A percentile compares a stretch with the other conserved stretches of the same genome.
These are phyloP conservation scores for Colistium nudipinnis DNA, from an alignment of 2,113 vertebrate genomes.

Conservation along the genomic window DNA sequence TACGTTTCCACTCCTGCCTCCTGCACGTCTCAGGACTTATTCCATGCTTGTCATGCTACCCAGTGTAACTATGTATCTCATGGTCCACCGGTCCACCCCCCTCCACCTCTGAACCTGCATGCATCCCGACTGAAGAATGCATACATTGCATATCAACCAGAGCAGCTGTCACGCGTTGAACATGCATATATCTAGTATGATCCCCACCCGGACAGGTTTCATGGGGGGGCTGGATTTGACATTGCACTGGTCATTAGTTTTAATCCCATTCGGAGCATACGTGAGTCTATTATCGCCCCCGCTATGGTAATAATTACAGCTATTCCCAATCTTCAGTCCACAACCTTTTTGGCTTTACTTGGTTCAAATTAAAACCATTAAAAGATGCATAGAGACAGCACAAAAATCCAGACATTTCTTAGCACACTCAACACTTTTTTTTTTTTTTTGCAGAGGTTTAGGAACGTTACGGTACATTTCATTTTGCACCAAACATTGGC, in stretches of 20 bases:
- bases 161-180: neutral
- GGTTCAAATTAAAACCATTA: no score
- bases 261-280: neutral
- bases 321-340: neutral
- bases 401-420: no score
- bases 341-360: neutral
- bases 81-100: neutral
- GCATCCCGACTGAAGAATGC: constrained; percentile 26
- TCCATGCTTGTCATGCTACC: constrained; percentile 52
- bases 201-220: neutral
- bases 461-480: no score
- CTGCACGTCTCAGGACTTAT: constrained; percentile 31
- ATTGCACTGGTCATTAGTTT: constrained; percentile 6
- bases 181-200: constrained; percentile 2
- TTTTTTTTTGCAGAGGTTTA: no score
- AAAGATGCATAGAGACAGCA: no score
- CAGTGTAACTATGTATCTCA: constrained; percentile 34
- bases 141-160: constrained; percentile 14
- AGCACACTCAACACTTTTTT: no score
- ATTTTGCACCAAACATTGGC: no score
- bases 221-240: neutral
- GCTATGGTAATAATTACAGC: neutral
- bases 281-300: neutral
- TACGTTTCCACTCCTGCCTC: neutral
- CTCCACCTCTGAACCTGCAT: constrained; percentile 7